Evolutionary conservation across 1,140 invertebrate species (phyloP).

Genomic region (Lepidurus couesii): DNA sequence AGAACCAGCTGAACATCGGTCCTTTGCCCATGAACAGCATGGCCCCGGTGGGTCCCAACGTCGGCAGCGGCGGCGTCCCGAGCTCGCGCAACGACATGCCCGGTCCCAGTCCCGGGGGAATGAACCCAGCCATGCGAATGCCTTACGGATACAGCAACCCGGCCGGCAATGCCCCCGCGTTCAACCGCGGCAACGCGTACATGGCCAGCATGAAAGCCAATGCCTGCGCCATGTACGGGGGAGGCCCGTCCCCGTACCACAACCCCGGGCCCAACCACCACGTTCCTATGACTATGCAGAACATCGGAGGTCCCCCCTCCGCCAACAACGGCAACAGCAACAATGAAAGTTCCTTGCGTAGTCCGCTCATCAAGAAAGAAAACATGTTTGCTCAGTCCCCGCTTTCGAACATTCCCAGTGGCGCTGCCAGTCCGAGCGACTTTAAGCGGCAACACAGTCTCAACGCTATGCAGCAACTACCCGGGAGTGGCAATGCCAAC

Average conservation of each 20-base stretch:
- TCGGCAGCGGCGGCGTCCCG: constrained; percentile 30
- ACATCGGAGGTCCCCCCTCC: neutral
- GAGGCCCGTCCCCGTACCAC: constrained; percentile 1
- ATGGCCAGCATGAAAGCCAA: constrained; percentile 30
- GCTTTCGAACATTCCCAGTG: constrained; percentile 24
- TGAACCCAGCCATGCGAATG: constrained; percentile 24
- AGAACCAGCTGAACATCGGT: constrained; percentile 56
- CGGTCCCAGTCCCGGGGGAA: constrained; percentile 30
- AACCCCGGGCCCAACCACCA: neutral
- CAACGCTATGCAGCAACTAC: neutral
- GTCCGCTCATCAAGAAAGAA: constrained; percentile 34
- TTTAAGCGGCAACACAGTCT: neutral
- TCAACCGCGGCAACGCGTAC: constrained; percentile 35
- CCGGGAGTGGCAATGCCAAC: constrained; percentile 24
- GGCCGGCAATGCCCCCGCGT: constrained; percentile 30
- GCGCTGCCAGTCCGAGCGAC: constrained; percentile 27
- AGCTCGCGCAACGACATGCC: constrained; percentile 31
- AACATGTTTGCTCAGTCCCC: constrained; percentile 33
- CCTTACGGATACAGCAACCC: constrained; percentile 6
- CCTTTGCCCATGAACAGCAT: constrained; percentile 39
- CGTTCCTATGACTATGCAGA: constrained; percentile 21
- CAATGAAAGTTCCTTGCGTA: constrained; percentile 25
- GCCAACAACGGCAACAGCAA: neutral
- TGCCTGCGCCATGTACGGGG: constrained; percentile 2
- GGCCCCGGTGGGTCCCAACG: constrained; percentile 35